Conservation (phyloP, 1,140 invertebrate genomes). For the Pseudomyrmex sp. region DNA sequence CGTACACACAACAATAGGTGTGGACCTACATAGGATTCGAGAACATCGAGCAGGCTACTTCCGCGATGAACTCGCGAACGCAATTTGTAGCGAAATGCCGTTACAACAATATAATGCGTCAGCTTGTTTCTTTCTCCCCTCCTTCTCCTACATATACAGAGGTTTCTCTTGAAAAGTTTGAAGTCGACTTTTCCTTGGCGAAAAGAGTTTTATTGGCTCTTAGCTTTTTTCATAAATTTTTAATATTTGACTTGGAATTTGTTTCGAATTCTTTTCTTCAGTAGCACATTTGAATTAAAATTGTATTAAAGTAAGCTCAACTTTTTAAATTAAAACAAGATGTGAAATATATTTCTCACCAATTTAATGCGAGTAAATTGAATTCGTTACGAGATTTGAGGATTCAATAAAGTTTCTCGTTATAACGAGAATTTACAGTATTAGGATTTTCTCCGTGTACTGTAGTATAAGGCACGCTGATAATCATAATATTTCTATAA, state of each 20-base stretch:
- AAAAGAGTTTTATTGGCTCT: slow-evolving; percentile 15
- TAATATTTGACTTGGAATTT: slow-evolving; percentile 19
- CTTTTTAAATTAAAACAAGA: background rate
- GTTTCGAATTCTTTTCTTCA: background rate
- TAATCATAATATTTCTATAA: slow-evolving; percentile 56
- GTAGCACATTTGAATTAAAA: slow-evolving; percentile 30
- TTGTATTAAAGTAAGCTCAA: background rate
- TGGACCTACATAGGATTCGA: slow-evolving; percentile 52
- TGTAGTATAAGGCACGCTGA: slow-evolving; percentile 2
- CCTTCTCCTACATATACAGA: background rate
- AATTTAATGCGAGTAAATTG: slow-evolving; percentile 29
- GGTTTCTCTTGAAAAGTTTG: background rate
- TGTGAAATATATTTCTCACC: background rate
- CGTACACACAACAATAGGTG: slow-evolving; percentile 31
- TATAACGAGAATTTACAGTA: slow-evolving; percentile 13
- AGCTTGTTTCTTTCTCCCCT: background rate
- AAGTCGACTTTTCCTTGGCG: background rate
- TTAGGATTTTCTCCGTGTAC: slow-evolving; percentile 10
- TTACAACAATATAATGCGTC: slow-evolving; percentile 1
- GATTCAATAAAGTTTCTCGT: slow-evolving; percentile 3
- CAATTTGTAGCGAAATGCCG: slow-evolving; percentile 31
- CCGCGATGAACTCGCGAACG: slow-evolving; percentile 36
- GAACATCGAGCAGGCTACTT: slow-evolving; percentile 40
- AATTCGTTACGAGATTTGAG: slow-evolving; percentile 25
- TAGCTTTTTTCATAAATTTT: slow-evolving; percentile 29